Evolutionary conservation across 2,888 invertebrate species (phyloP).

Genomic region (Watsonalla binaria): DNA sequence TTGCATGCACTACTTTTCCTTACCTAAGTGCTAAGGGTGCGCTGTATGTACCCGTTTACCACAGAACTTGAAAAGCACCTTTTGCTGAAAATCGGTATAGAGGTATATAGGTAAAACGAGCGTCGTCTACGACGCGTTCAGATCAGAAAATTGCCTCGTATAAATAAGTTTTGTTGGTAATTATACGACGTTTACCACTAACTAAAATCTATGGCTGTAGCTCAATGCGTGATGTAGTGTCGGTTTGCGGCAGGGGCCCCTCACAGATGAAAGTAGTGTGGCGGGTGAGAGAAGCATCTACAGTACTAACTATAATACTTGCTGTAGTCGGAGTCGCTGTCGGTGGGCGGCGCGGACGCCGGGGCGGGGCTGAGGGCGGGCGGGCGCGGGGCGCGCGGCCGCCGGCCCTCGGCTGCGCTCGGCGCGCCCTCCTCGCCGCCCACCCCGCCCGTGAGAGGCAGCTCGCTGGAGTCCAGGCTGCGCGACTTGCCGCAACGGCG

Average conservation of each 20-base stretch:
- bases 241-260: not conserved
- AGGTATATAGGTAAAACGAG: too few relatives aligned
- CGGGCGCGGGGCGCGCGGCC: slow-evolving; percentile 14
- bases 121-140: too few relatives aligned
- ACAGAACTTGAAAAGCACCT: not conserved
- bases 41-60: not conserved
- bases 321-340: slow-evolving; percentile 75
- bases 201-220: too few relatives aligned
- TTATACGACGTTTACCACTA: too few relatives aligned
- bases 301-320: slow-evolving; percentile 77
- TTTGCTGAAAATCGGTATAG: too few relatives aligned
- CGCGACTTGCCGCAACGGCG: slow-evolving; percentile 88
- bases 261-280: slow-evolving; percentile 10
- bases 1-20: not conserved
- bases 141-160: too few relatives aligned
- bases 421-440: slow-evolving; percentile 24
- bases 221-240: too few relatives aligned
- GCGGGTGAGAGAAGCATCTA: slow-evolving; percentile 62
- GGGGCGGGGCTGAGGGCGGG: slow-evolving; percentile 10
- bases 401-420: slow-evolving; percentile 18
- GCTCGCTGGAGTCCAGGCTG: slow-evolving; percentile 91
- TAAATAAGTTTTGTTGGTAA: too few relatives aligned
- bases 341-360: slow-evolving; percentile 30
- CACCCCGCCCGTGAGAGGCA: slow-evolving; percentile 75
- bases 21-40: not conserved